phyloP scores from a whole-genome alignment of 2,797 vertebrate genomes.

The Vipera latastei region DNA sequence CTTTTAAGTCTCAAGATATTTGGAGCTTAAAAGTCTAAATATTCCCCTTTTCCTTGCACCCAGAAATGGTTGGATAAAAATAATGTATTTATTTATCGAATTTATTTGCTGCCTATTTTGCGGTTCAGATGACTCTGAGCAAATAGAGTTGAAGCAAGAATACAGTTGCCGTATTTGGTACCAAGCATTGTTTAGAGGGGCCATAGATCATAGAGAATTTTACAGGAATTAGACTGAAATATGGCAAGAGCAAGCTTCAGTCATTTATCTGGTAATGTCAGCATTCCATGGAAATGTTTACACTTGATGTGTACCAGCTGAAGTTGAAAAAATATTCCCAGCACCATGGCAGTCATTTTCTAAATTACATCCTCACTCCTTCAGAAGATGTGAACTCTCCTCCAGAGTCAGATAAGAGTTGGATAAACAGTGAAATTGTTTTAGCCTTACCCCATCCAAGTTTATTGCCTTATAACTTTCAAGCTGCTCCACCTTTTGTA shows the following conservation, averaged over 20 bases:
- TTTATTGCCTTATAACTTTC: neutral
- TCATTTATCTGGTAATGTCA: neutral
- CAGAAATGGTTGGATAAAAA: neutral
- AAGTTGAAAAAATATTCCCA: neutral
- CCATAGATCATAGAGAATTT: neutral
- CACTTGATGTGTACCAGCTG: neutral
- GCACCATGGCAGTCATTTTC: neutral
- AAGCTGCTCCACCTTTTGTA: neutral
- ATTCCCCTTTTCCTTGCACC: neutral
- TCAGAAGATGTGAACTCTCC: neutral
- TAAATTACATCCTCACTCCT: neutral
- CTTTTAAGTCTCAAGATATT: neutral
- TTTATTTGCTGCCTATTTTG: neutral
- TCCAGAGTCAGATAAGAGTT: neutral
- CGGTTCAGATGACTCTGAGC: neutral
- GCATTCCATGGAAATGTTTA: neutral
- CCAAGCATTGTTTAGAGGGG: neutral
- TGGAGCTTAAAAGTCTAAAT: neutral
- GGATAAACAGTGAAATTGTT: neutral
- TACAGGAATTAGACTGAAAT: neutral
- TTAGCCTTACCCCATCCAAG: neutral
- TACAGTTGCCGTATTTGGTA: neutral
- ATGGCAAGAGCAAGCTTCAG: neutral
- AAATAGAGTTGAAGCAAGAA: neutral
- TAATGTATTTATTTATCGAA: neutral